phyloP scores from a whole-genome alignment of 2,113 vertebrate genomes.

The Hiodon alosoides region DNA sequence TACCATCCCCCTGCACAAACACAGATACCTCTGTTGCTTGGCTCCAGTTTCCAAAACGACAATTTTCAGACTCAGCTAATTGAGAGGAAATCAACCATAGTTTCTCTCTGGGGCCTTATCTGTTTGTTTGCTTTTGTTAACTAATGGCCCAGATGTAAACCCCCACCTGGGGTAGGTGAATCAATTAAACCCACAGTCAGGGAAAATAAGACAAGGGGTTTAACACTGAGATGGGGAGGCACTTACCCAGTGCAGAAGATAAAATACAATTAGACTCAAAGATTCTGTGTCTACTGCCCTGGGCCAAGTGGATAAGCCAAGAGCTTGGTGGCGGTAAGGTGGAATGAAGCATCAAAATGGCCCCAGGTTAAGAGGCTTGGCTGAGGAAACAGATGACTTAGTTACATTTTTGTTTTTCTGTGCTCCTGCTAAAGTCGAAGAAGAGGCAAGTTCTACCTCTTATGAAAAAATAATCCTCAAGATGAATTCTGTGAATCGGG shows the following conservation, averaged over 20 bases:
- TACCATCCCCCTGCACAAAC: not conserved
- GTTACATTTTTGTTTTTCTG: not conserved
- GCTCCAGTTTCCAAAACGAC: conserved; percentile 25
- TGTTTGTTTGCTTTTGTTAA: conserved; percentile 30
- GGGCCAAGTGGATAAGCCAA: conserved; percentile 7
- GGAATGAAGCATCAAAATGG: not conserved
- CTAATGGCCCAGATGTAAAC: conserved; percentile 27
- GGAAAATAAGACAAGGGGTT: conserved; percentile 2
- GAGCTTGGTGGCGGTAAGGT: conserved; percentile 9
- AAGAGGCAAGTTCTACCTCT: conserved; percentile 1
- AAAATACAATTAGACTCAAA: conserved; percentile 28
- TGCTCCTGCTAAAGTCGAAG: not conserved
- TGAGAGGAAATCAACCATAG: conserved; percentile 23
- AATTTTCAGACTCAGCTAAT: conserved; percentile 34
- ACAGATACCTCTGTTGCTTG: not conserved
- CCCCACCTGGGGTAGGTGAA: conserved; percentile 30
- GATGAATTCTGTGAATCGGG: not conserved
- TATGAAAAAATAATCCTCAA: not conserved
- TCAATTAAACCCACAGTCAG: conserved; percentile 20
- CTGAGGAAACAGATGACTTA: conserved; percentile 4
- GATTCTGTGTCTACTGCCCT: not conserved
- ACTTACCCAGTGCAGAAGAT: conserved; percentile 11
- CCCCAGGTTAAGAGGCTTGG: conserved; percentile 5
- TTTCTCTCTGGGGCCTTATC: conserved; percentile 23
- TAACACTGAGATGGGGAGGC: not conserved